Conservation (phyloP, 2,113 vertebrate genomes). For the Sinocyclocheilus grahami region DNA sequence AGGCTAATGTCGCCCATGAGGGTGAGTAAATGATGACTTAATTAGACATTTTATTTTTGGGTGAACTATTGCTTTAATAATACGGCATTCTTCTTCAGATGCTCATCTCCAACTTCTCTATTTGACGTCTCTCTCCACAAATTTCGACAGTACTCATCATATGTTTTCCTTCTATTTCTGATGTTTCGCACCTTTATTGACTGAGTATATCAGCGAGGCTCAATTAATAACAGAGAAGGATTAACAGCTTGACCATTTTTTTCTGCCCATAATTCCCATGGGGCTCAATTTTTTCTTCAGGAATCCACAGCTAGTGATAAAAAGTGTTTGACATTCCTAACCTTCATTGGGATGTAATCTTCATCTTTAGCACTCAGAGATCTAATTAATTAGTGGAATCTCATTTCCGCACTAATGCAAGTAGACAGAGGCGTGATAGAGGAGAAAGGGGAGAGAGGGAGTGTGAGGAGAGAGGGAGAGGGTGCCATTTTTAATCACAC, state of each 20-base stretch:
- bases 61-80: background rate
- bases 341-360: constrained; percentile 78
- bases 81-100: background rate
- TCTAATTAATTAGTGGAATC: constrained; percentile 84
- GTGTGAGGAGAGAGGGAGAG: constrained; percentile 15
- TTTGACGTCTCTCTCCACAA: constrained; percentile 37
- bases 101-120: background rate
- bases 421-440: constrained; percentile 75
- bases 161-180: constrained; percentile 52
- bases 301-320: constrained; percentile 58
- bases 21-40: background rate
- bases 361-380: constrained; percentile 78
- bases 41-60: background rate
- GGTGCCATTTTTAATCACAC: constrained; percentile 64
- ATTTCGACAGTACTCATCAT: constrained; percentile 33
- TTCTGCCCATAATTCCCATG: constrained; percentile 67
- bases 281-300: constrained; percentile 75
- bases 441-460: constrained; percentile 48
- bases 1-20: background rate
- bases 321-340: constrained; percentile 75
- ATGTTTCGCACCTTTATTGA: constrained; percentile 59
- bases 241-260: constrained; percentile 67
- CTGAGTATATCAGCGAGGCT: constrained; percentile 64
- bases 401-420: constrained; percentile 81
- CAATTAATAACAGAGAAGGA: constrained; percentile 73